Evolutionary conservation across 1,140 invertebrate genomes (phyloP), one percentile per base, ranked within the genome.

Genomic region (Akabosia matsudoensis): DNA sequence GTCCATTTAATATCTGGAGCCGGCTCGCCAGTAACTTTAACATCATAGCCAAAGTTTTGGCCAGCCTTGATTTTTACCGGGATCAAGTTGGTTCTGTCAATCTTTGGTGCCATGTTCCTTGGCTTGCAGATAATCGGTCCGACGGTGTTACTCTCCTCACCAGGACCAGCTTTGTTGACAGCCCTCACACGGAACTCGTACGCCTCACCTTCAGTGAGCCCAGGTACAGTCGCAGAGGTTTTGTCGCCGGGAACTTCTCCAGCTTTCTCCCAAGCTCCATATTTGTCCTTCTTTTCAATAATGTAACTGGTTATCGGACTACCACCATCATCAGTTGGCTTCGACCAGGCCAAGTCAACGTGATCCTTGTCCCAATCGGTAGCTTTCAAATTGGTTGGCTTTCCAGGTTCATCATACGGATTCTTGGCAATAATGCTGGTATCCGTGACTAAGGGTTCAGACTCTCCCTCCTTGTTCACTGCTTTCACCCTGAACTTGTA

Each of bases 291-390:
- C 88, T 96, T 96, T 86, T 97, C 95, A 64, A 97, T 86, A 61
- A 96, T 86, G 83, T 96, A 97, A 18, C 91, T 91, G 28, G 92
- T 92, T 73, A 97, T 90, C 37, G 94, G 94, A 0, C 93, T 91
- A 54, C 94, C 94, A 30, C 94, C 94, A 82, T 97, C 94, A 30
- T 88, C 88, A 34, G 87, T 85, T 0, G 94, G 94, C 75, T 93
- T 34, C 2, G 70, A 45, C 70, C 70, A 72, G 18, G 91, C 90
- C 7, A 97, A 89, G 84, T 95, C 93, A 70, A 97, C 94, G 82
- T 95, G 93, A 83, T 97, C 93, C 81, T 95, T 96, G 86, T 97
- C 95, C 93, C 95, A 99, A 84, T 99, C 97, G 0, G 93, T 92
- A 31, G 97, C 92, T 83, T 92, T 90, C 7, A 97, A 89, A 81